phyloP scores from a whole-genome alignment of 2,797 vertebrate species.

The Fratercula arctica region DNA sequence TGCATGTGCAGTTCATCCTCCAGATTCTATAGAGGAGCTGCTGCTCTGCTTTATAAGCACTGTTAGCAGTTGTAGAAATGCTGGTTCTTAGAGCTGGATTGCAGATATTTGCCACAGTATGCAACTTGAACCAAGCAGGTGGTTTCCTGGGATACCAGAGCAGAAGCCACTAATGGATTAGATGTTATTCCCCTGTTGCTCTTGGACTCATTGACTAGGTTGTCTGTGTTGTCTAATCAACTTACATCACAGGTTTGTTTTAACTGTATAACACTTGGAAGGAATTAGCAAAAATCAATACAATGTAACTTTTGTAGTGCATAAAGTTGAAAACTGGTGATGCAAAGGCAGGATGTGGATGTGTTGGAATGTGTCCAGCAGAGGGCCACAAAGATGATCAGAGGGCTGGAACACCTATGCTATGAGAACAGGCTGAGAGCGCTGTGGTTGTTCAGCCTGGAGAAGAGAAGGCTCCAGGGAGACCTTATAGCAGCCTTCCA shows the following conservation, averaged over 20 bases:
- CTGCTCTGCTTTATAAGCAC: neutral
- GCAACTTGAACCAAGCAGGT: neutral
- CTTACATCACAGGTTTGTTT: neutral
- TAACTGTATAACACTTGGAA: neutral
- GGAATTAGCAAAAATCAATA: neutral
- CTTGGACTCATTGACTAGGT: neutral
- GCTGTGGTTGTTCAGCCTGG: too few species aligned
- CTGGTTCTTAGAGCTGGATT: neutral
- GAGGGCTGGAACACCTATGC: too few species aligned
- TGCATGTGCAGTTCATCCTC: neutral
- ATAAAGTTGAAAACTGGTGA: neutral
- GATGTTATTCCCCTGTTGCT: neutral
- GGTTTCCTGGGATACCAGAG: conserved; percentile 47
- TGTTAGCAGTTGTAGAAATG: neutral
- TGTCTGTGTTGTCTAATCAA: neutral
- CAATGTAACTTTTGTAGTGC: neutral
- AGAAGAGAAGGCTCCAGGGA: too few species aligned
- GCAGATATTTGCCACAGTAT: conserved; percentile 15
- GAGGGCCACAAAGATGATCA: too few species aligned
- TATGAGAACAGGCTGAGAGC: too few species aligned
- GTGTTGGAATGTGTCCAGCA: too few species aligned
- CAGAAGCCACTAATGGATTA: neutral
- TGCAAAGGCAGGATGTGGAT: neutral
- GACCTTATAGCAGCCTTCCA: too few species aligned
- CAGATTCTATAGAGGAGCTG: neutral